Percentiles rank a stretch among this genome's conserved stretches.
These are phyloP conservation scores for Argopecten irradians DNA, from an alignment of 1,140 invertebrate genomes.

Conservation along the genomic window DNA sequence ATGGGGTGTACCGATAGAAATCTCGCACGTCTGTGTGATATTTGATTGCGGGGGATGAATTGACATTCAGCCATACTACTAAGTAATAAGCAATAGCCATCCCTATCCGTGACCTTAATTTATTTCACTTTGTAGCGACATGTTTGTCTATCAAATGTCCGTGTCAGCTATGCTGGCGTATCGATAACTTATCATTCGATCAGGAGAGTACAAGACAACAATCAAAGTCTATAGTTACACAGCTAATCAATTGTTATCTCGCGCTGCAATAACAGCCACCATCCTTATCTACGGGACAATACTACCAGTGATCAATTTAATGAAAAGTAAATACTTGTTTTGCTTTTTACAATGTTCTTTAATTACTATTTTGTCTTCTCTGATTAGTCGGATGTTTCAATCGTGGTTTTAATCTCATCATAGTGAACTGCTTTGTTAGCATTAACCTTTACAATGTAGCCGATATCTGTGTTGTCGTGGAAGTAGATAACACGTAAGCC, in stretches of 20 bases:
- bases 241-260: background rate
- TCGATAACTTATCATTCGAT: background rate
- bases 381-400: background rate
- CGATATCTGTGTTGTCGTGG: background rate
- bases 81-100: background rate
- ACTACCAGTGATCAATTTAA: background rate
- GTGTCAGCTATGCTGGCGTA: background rate
- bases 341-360: background rate
- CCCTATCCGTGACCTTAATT: background rate
- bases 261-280: background rate
- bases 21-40: background rate
- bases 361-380: background rate
- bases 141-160: background rate
- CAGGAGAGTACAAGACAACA: background rate
- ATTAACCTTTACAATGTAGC: background rate
- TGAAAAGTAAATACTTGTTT: conserved; percentile 6
- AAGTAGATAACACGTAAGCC: background rate
- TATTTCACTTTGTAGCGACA: background rate
- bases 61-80: background rate
- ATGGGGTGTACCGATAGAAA: background rate
- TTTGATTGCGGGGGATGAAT: background rate
- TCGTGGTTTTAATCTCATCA: background rate
- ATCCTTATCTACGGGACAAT: background rate
- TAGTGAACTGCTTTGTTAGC: background rate
- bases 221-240: background rate